Conservation (phyloP, 2,797 vertebrate genomes). For the Caiman crocodilus region DNA sequence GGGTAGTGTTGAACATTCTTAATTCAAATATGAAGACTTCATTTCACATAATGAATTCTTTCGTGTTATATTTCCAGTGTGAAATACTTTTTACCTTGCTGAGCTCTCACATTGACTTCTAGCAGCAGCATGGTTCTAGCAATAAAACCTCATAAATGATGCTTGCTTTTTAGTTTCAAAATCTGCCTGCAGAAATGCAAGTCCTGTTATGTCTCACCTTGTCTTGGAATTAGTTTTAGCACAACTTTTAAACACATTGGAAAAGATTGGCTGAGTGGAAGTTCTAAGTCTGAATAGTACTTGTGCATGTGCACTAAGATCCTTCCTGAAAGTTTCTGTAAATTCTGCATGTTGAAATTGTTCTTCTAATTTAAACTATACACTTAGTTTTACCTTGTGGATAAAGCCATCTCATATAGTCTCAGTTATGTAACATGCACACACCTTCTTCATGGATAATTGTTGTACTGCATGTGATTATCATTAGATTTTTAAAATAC, state of each 20-base stretch:
- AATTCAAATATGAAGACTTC: not conserved
- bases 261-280: not conserved
- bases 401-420: not conserved
- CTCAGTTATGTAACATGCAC: fast-evolving
- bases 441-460: not conserved
- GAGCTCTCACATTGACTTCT: not conserved
- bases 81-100: not conserved
- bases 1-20: not conserved
- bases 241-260: not conserved
- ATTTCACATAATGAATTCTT: not conserved
- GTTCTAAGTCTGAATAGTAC: not conserved
- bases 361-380: not conserved
- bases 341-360: not conserved
- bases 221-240: not conserved
- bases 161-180: not conserved
- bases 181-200: not conserved
- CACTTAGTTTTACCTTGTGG: not conserved
- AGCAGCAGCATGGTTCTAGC: not conserved
- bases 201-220: not conserved
- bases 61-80: not conserved
- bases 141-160: not conserved
- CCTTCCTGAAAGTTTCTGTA: not conserved
- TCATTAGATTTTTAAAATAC: not conserved
- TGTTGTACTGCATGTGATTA: fast-evolving
- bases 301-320: not conserved